Conservation (phyloP, 2,797 vertebrate species). For the Semaprochilodus insignis region DNA sequence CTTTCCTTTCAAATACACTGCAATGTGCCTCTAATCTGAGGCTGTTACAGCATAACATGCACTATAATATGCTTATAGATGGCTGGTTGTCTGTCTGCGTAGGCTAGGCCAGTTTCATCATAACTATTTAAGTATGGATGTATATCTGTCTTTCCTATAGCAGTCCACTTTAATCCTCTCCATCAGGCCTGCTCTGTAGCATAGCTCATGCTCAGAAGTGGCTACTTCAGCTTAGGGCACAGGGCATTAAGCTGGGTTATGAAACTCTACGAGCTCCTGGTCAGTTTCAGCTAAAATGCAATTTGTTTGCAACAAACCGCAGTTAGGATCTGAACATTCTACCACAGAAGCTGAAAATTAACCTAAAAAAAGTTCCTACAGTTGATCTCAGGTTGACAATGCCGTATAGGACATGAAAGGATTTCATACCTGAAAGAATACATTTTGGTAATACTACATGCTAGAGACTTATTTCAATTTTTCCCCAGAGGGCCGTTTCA, state of each 20-base stretch:
- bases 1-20: constrained; percentile 64
- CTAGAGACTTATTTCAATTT: too few relatives aligned
- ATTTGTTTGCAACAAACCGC: constrained; percentile 14
- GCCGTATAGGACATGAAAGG: too few relatives aligned
- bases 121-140: background rate
- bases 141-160: background rate
- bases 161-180: constrained; percentile 7
- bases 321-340: background rate
- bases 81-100: background rate
- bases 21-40: constrained; percentile 46
- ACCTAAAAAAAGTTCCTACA: background rate
- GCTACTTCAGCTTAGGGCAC: background rate
- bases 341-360: background rate
- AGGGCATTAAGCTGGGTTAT: background rate
- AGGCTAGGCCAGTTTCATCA: background rate
- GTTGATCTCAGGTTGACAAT: too few relatives aligned
- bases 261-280: background rate
- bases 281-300: constrained; percentile 24
- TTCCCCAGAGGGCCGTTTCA: too few relatives aligned
- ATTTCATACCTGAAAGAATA: too few relatives aligned
- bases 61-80: background rate
- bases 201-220: background rate
- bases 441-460: too few relatives aligned
- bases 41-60: constrained; percentile 3
- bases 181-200: background rate